These are phyloP conservation scores for Esperia sulphurella DNA, from an alignment of 2,888 invertebrate species.

Conservation along the genomic window DNA sequence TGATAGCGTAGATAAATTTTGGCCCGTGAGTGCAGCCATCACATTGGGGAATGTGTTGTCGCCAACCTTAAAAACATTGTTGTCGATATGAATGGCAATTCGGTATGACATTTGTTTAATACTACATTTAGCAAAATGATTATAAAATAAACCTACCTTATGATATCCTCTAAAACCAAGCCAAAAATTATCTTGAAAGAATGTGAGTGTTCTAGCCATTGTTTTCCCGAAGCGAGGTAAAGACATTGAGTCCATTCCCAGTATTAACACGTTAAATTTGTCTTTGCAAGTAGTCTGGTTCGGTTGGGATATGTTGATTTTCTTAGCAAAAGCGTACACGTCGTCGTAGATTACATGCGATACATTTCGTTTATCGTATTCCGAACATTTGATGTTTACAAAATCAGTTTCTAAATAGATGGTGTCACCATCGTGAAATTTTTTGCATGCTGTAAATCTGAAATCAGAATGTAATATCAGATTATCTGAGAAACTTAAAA, in stretches of 20 bases:
- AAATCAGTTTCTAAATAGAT: conserved; percentile 52
- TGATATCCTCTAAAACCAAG: conserved; percentile 86
- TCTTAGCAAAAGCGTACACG: conserved; percentile 69
- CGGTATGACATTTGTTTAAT: not conserved
- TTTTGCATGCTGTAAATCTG: conserved; percentile 50
- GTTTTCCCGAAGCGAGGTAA: conserved; percentile 86
- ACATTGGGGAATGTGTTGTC: conserved; percentile 96
- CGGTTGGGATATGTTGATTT: conserved; percentile 43
- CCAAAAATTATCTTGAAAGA: conserved; percentile 84
- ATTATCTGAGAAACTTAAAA: too few species aligned
- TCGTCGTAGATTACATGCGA: conserved; percentile 49
- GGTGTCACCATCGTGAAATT: conserved; percentile 33
- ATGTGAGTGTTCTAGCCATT: conserved; percentile 85
- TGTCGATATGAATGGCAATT: too few species aligned
- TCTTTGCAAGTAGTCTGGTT: conserved; percentile 20
- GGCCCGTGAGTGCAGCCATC: conserved; percentile 89
- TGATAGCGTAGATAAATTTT: conserved; percentile 72
- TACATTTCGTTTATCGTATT: conserved; percentile 35
- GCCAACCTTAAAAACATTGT: conserved; percentile 79
- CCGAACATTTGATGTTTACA: conserved; percentile 52
- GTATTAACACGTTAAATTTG: conserved; percentile 81
- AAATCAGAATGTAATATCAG: conserved; percentile 16
- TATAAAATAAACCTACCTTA: conserved; percentile 58
- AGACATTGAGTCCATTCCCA: conserved; percentile 93
- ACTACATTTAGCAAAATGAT: not conserved